These are phyloP conservation scores for Anthopleura sola DNA, from an alignment of 64 coral and sea anemone genomes.

Conservation along the genomic window DNA sequence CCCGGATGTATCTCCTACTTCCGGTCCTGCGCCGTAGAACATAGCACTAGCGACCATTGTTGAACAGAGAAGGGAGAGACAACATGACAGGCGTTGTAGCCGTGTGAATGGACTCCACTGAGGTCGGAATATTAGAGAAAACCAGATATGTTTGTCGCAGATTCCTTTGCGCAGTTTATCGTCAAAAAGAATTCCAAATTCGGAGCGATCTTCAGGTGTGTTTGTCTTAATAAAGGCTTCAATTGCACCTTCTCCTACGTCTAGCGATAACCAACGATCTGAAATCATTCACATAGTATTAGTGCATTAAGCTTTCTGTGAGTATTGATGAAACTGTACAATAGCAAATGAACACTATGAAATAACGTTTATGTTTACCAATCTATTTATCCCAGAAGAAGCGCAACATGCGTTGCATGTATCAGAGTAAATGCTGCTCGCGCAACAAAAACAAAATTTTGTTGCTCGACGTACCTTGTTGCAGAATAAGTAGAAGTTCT, in stretches of 20 bases:
- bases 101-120: slow-evolving; percentile 71
- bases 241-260: slow-evolving; percentile 62
- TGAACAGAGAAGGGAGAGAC: slow-evolving; percentile 60
- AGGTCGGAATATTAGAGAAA: slow-evolving; percentile 58
- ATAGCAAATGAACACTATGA: too few relatives aligned
- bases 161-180: slow-evolving; percentile 49
- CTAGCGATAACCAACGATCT: slow-evolving; percentile 68
- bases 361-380: too few relatives aligned
- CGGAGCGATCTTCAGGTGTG: slow-evolving; percentile 34
- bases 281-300: not conserved
- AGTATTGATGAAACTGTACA: too few relatives aligned
- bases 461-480: too few relatives aligned
- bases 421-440: too few relatives aligned
- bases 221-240: slow-evolving; percentile 34
- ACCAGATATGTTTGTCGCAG: slow-evolving; percentile 80
- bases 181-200: slow-evolving; percentile 58
- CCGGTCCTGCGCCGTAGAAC: slow-evolving; percentile 65
- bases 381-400: too few relatives aligned
- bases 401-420: too few relatives aligned
- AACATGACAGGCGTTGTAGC: slow-evolving; percentile 69
- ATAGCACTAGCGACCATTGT: slow-evolving; percentile 74
- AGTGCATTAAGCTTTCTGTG: too few relatives aligned
- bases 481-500: too few relatives aligned
- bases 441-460: too few relatives aligned
- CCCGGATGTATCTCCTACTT: slow-evolving; percentile 41